phyloP scores from a whole-genome alignment of 2,888 invertebrate species.

The Ypsolopha sequella region DNA sequence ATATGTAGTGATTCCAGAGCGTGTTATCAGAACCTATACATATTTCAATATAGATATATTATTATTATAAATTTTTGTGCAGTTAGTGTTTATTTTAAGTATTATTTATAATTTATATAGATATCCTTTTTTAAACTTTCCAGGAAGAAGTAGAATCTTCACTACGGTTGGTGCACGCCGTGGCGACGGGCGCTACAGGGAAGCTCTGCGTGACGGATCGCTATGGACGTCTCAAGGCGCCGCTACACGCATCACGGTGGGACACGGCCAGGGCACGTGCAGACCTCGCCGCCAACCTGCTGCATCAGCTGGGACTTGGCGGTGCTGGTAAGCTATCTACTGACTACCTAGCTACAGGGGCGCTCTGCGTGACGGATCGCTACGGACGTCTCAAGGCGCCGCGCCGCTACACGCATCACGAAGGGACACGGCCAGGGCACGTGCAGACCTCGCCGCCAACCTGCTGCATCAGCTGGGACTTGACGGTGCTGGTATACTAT shows the following conservation, averaged over 20 bases:
- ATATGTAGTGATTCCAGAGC: too few species aligned
- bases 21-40: too few species aligned
- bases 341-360: constrained; percentile 76
- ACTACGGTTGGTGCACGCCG: constrained; percentile 80
- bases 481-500: constrained; percentile 47
- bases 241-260: constrained; percentile 78
- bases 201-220: constrained; percentile 78
- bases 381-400: constrained; percentile 78
- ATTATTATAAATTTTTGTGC: too few species aligned
- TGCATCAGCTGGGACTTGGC: constrained; percentile 80
- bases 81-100: too few species aligned
- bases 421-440: constrained; percentile 82
- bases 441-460: constrained; percentile 83
- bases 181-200: constrained; percentile 79
- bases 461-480: constrained; percentile 82
- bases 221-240: constrained; percentile 77
- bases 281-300: constrained; percentile 81
- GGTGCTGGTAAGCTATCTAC: constrained; percentile 33
- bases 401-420: constrained; percentile 76
- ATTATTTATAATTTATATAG: too few species aligned
- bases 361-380: constrained; percentile 78
- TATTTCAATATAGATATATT: too few species aligned
- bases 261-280: constrained; percentile 83
- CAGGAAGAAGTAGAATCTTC: constrained; percentile 76
- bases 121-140: constrained; percentile 5